Base-by-base conservation (phyloP, 1,140 invertebrate species). In the Apis mellifera region DNA sequence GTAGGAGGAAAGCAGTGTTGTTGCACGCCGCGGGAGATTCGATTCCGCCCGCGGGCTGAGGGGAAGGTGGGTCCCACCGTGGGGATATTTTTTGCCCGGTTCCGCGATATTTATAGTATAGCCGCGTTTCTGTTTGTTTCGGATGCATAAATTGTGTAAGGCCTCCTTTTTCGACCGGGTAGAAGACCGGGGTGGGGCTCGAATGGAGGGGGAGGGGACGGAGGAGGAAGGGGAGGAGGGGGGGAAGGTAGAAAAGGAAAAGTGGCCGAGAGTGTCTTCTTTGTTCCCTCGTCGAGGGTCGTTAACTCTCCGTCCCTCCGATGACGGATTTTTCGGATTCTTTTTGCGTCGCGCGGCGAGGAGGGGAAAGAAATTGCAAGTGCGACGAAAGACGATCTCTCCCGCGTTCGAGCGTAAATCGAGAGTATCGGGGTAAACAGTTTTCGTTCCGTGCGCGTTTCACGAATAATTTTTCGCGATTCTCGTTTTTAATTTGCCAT, bases 131-230 rank as follows among this genome's bases (percentile, higher is more conserved):
- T n/a, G 62, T 57, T 81, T 75, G 78, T 75, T 81, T 59, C 78
- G 71, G 72, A 75, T 81, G 64, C 79, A 76, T 76, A 76, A 66
- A 75, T 81, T 59, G 54, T 59, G 62, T 26, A 59, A 81, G 79
- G 62, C 32, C 62, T 54, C n/a, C 11, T 73, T 54, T 68, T 77
- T 76, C 74, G 23, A 19, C 64, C 13, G 5, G 26, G 12, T 11
- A n/a, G n/a, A n/a, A n/a, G n/a, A n/a, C n/a, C n/a, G 21, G 48
- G n/a, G 42, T 11, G 42, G 11, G 32, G 12, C 15, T 55, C 13
- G n/a, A n/a, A n/a, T n/a, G 0, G 32, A 9, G 0, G 32, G 9
- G 65, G 19, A 4, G 32, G 62, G n/a, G n/a, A 7, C 12, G 17
- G 26, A 12, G 55, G 17, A 12, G 3, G 17, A n/a, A n/a, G n/a